phyloP scores from a whole-genome alignment of 1,140 invertebrate species.

The Ceratitis capitata region DNA sequence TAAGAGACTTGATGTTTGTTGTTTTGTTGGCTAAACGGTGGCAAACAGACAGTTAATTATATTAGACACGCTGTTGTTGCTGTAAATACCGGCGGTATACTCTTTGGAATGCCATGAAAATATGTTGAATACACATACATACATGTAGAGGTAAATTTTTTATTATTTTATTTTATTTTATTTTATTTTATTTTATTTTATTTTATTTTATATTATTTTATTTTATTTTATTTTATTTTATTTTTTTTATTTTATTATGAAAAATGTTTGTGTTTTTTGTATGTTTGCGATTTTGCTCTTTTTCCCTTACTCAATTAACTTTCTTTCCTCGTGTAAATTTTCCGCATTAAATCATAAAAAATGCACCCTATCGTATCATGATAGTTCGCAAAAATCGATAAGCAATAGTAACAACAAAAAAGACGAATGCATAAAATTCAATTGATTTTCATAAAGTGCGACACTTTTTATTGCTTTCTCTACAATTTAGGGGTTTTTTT shows the following conservation, averaged over 20 bases:
- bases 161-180: neutral
- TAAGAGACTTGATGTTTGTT: neutral
- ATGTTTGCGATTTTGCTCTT: neutral
- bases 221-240: neutral
- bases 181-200: neutral
- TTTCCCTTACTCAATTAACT: neutral
- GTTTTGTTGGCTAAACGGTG: slow-evolving; percentile 24
- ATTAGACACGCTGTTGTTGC: neutral
- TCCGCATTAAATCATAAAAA: neutral
- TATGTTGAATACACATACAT: neutral
- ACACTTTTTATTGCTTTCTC: slow-evolving; percentile 23
- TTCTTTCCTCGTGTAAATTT: neutral
- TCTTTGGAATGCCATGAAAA: neutral
- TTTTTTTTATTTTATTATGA: neutral
- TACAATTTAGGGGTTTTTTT: neutral
- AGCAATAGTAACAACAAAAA: neutral
- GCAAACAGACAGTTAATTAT: slow-evolving; percentile 6
- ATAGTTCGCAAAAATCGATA: neutral
- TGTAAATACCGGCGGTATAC: neutral
- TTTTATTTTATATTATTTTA: neutral
- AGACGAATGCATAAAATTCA: slow-evolving; percentile 23
- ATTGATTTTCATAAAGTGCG: slow-evolving; percentile 19
- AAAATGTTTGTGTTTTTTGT: too few species aligned
- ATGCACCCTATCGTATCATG: neutral
- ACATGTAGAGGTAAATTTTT: neutral